phyloP scores from a whole-genome alignment of 2,113 vertebrate genomes.

The Anolis sagrei region DNA sequence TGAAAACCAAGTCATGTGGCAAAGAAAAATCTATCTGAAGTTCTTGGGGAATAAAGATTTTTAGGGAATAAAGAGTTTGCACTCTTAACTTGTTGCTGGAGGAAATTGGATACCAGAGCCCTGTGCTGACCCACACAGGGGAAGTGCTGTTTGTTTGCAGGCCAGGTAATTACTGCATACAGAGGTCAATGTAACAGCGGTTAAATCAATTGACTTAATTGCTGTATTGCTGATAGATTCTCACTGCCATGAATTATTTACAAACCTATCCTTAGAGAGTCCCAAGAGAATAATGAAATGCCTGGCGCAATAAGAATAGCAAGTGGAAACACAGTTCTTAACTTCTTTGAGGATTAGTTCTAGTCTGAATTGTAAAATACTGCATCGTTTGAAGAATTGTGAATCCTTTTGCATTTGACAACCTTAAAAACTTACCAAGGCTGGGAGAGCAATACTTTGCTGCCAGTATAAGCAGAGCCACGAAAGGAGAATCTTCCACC shows the following conservation, averaged over 20 bases:
- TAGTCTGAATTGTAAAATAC: background rate
- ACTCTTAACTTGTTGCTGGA: slow-evolving; percentile 24
- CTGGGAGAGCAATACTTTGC: background rate
- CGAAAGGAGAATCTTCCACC: too few species aligned
- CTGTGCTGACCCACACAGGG: slow-evolving; percentile 25
- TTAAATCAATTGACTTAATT: slow-evolving; percentile 44
- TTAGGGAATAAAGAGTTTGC: background rate
- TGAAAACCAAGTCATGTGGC: background rate
- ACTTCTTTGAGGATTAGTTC: background rate
- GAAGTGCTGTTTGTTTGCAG: slow-evolving; percentile 44
- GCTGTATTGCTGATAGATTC: slow-evolving; percentile 14
- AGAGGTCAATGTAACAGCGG: slow-evolving; percentile 20
- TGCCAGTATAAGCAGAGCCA: too few species aligned
- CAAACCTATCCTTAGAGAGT: background rate
- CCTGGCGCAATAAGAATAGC: too few species aligned
- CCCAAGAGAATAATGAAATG: background rate
- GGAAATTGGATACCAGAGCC: slow-evolving; percentile 35
- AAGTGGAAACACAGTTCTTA: background rate
- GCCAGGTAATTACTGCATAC: slow-evolving; percentile 20
- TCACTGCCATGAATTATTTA: slow-evolving; percentile 37
- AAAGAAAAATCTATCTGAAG: background rate
- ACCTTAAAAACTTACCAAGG: background rate
- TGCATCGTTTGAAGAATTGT: background rate
- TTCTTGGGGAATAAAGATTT: background rate
- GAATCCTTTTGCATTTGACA: background rate